These are phyloP conservation scores for Argyresthia albistria DNA, from an alignment of 2,888 invertebrate species.

Conservation along the genomic window DNA sequence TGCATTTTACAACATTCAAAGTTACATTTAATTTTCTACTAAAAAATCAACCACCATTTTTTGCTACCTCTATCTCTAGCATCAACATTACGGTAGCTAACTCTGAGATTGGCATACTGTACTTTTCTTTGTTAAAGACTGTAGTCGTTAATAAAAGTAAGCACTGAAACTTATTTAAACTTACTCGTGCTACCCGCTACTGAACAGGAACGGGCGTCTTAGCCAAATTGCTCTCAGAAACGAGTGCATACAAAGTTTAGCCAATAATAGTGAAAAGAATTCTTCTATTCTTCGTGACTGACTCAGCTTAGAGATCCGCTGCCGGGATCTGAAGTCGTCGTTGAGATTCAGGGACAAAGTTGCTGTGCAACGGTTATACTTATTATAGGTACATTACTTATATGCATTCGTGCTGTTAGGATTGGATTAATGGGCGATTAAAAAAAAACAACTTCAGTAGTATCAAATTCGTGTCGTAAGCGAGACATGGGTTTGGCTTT, in stretches of 20 bases:
- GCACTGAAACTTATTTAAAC: constrained; percentile 8
- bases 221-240: constrained; percentile 8
- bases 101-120: not conserved
- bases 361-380: too few relatives aligned
- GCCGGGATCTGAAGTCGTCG: too few relatives aligned
- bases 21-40: not conserved
- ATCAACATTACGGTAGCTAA: not conserved
- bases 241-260: constrained; percentile 8
- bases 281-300: not conserved
- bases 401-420: too few relatives aligned
- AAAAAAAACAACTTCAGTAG: too few relatives aligned
- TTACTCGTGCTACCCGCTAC: constrained; percentile 1
- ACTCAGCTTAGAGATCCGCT: not conserved
- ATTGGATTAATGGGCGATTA: too few relatives aligned
- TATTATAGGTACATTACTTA: too few relatives aligned
- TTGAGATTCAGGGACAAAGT: too few relatives aligned
- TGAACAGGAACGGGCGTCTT: not conserved
- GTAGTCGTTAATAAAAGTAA: constrained; percentile 9
- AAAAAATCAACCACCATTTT: not conserved
- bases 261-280: constrained; percentile 6
- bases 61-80: not conserved
- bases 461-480: too few relatives aligned
- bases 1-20: not conserved
- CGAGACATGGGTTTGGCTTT: too few relatives aligned
- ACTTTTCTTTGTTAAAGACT: constrained; percentile 4